A percentile compares a stretch with the other conserved stretches of the same genome.
These are phyloP conservation scores for Catocala sponsa DNA, from an alignment of 2,888 invertebrate genomes.

Conservation along the genomic window DNA sequence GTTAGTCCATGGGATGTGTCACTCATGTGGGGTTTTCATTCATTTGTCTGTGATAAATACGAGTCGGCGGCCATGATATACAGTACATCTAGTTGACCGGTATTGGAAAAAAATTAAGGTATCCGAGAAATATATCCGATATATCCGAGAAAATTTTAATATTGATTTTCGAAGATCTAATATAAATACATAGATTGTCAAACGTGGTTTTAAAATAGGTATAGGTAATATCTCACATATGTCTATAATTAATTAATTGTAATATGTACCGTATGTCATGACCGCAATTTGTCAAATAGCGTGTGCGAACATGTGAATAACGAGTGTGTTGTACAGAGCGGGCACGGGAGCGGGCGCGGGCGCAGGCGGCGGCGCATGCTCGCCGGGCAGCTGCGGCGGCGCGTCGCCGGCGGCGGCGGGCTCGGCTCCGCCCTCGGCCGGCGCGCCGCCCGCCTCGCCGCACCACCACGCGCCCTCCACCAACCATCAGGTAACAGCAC, in stretches of 20 bases:
- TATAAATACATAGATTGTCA: too few relatives aligned
- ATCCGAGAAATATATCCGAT: too few relatives aligned
- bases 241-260: too few relatives aligned
- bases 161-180: too few relatives aligned
- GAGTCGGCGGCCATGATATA: slow-evolving; percentile 7
- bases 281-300: not conserved
- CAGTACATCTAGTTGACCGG: not conserved
- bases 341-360: slow-evolving; percentile 50
- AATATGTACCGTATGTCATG: slow-evolving; percentile 3
- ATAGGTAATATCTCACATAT: too few relatives aligned
- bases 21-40: slow-evolving; percentile 34
- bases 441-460: slow-evolving; percentile 76
- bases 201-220: too few relatives aligned
- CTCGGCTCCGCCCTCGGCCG: slow-evolving; percentile 75
- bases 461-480: slow-evolving; percentile 46
- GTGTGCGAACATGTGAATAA: not conserved
- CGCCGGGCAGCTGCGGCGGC: slow-evolving; percentile 82
- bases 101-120: not conserved
- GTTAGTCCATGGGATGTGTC: slow-evolving; percentile 35
- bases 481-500: slow-evolving; percentile 64
- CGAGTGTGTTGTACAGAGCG: slow-evolving; percentile 7
- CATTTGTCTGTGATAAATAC: slow-evolving; percentile 29
- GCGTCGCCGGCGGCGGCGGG: slow-evolving; percentile 83
- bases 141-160: too few relatives aligned
- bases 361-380: slow-evolving; percentile 64